Evolutionary conservation across 2,797 vertebrate species (phyloP).

Genomic region (Sarcoramphus papa): DNA sequence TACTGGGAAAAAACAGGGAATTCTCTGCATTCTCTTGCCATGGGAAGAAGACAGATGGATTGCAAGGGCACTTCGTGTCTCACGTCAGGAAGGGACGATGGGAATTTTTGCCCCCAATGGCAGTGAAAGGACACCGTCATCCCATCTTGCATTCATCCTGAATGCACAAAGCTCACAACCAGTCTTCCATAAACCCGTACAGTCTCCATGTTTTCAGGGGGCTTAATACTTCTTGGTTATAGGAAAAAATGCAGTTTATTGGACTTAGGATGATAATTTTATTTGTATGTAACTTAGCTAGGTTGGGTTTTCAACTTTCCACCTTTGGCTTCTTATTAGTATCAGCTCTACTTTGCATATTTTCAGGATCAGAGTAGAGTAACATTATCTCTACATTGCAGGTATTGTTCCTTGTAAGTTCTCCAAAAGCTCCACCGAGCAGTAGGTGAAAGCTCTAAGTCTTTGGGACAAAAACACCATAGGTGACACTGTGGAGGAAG

Average conservation of each 20-base stretch:
- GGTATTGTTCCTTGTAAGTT: neutral
- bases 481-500: neutral
- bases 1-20: neutral
- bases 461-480: neutral
- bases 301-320: neutral
- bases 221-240: neutral
- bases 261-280: neutral
- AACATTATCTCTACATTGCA: neutral
- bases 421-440: neutral
- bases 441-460: neutral
- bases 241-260: neutral
- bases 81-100: fast-evolving
- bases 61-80: neutral
- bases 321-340: neutral
- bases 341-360: neutral
- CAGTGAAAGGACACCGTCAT: neutral
- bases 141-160: neutral
- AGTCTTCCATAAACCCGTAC: neutral
- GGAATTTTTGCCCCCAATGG: neutral
- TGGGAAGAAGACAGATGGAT: neutral
- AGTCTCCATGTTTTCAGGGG: neutral
- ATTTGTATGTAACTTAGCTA: neutral
- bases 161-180: neutral
- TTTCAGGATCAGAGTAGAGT: neutral
- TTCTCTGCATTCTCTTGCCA: neutral